Conservation (phyloP, 53 echinoderm and acorn worm species). For the Hippasteria phrygiana region DNA sequence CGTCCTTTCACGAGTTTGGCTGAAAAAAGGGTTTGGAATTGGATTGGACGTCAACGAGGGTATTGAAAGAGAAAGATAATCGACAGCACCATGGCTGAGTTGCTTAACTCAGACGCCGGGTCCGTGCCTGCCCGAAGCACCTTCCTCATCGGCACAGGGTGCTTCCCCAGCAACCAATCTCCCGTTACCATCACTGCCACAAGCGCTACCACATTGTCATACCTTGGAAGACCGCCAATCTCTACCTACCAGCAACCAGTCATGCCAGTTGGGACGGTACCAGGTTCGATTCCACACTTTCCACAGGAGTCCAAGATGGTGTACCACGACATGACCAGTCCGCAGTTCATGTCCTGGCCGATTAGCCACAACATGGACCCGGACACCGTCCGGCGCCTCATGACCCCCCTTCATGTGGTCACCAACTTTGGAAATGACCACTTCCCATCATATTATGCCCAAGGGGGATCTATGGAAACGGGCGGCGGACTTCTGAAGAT, state of each 20-base stretch:
- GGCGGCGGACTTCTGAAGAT: conserved; percentile 53
- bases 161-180: neutral
- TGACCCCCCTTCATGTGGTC: conserved; percentile 36
- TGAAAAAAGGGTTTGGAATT: neutral
- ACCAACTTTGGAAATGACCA: conserved; percentile 27
- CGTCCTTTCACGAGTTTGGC: neutral
- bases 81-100: neutral
- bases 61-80: neutral
- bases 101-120: neutral
- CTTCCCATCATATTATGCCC: conserved; percentile 1
- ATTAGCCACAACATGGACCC: conserved; percentile 14
- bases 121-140: neutral
- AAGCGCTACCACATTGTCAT: neutral
- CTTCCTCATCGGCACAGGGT: neutral
- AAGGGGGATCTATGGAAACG: neutral
- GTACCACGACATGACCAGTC: conserved; percentile 32
- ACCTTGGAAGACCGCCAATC: neutral
- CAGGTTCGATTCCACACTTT: conserved; percentile 18
- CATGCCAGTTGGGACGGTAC: neutral
- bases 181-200: neutral
- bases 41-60: neutral
- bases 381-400: neutral
- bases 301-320: neutral
- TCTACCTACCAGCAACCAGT: neutral
- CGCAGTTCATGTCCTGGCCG: neutral